These are phyloP conservation scores for Xenentodon cancila DNA, from an alignment of 2,797 vertebrate species.

Conservation along the genomic window DNA sequence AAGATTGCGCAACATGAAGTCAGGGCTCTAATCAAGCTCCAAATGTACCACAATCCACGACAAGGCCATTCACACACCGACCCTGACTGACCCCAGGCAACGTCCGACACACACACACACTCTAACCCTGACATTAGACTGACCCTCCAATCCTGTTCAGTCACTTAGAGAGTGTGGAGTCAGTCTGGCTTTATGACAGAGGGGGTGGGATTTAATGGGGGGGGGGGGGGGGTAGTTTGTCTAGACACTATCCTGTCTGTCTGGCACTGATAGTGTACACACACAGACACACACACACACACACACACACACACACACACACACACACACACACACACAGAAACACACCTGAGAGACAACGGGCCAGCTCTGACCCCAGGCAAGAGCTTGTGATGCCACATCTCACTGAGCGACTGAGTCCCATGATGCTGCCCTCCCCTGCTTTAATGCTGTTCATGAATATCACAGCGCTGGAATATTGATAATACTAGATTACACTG, in stretches of 20 bases:
- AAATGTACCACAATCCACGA: conserved; percentile 11
- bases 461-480: conserved; percentile 62
- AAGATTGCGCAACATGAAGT: not conserved
- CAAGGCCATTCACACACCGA: conserved; percentile 13
- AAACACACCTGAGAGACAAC: conserved; percentile 51
- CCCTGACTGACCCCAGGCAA: conserved; percentile 36
- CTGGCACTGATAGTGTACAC: conserved; percentile 66
- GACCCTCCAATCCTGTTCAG: conserved; percentile 66
- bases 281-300: not conserved
- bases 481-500: conserved; percentile 58
- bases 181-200: conserved; percentile 60
- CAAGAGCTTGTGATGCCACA: conserved; percentile 33
- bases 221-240: conserved; percentile 30
- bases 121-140: conserved; percentile 59
- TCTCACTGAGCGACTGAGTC: conserved; percentile 27
- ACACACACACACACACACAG: too few relatives aligned
- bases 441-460: conserved; percentile 57
- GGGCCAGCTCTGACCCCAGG: conserved; percentile 16
- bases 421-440: conserved; percentile 20
- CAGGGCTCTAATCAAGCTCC: conserved; percentile 10
- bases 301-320: conserved; percentile 12
- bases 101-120: conserved; percentile 8
- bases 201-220: not conserved
- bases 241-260: conserved; percentile 72
- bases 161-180: conserved; percentile 50